A percentile compares a stretch with the other conserved stretches of the same genome.
These are phyloP conservation scores for Willisornis vidua DNA, from an alignment of 2,113 vertebrate genomes.

Conservation along the genomic window DNA sequence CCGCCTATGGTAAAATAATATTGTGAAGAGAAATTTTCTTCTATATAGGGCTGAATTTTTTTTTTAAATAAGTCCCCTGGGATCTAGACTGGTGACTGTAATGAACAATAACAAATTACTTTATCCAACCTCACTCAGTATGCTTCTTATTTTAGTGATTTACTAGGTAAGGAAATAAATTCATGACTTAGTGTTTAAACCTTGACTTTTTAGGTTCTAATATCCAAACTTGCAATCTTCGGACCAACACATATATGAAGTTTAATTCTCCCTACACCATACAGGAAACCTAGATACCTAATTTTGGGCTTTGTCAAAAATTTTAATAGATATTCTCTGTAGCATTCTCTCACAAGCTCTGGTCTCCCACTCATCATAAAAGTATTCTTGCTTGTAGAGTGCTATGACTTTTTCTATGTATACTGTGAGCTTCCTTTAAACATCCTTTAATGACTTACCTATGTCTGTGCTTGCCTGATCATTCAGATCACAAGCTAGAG, in stretches of 20 bases:
- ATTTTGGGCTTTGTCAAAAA: not conserved
- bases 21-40: not conserved
- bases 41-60: not conserved
- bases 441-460: not conserved
- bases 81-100: not conserved
- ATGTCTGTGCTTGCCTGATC: not conserved
- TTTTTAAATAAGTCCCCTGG: not conserved
- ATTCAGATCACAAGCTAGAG: not conserved
- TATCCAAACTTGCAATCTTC: not conserved
- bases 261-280: not conserved
- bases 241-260: not conserved
- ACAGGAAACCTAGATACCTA: not conserved
- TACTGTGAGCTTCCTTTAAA: not conserved
- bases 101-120: not conserved
- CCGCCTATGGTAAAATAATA: not conserved
- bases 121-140: not conserved
- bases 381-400: not conserved
- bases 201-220: not conserved
- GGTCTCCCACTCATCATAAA: not conserved
- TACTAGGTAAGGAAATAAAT: not conserved
- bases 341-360: not conserved
- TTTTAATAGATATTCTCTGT: not conserved
- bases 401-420: not conserved
- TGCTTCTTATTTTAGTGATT: not conserved
- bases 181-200: not conserved